Percentiles rank a stretch among this genome's conserved stretches.
Conservation (phyloP, 2,797 vertebrate genomes). For the Sebastiscus tertius region DNA sequence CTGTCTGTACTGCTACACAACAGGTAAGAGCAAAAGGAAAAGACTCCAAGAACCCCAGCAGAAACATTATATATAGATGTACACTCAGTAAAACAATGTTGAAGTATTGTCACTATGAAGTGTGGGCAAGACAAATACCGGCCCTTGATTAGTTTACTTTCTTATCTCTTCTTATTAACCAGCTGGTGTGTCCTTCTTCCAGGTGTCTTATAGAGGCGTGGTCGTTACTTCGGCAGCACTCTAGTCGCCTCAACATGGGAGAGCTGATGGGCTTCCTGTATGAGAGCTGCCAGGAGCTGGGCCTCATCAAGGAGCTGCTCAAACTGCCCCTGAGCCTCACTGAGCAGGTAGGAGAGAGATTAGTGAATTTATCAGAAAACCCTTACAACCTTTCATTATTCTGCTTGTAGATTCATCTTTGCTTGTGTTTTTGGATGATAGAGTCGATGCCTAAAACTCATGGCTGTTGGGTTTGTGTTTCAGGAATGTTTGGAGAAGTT, state of each 20-base stretch:
- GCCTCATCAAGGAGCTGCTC: conserved; percentile 92
- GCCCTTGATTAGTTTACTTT: not conserved
- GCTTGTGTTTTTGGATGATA: not conserved
- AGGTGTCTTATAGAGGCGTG: conserved; percentile 95
- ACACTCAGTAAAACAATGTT: not conserved
- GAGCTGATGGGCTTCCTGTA: conserved; percentile 89
- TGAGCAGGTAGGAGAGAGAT: conserved; percentile 86
- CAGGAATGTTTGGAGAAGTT: conserved; percentile 93
- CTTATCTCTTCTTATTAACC: not conserved
- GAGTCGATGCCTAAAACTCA: not conserved
- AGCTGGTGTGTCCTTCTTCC: not conserved
- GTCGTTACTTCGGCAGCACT: conserved; percentile 88
- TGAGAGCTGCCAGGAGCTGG: conserved; percentile 91
- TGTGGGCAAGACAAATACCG: not conserved
- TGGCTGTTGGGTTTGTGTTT: conserved; percentile 33
- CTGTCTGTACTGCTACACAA: conserved; percentile 92
- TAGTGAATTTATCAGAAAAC: not conserved
- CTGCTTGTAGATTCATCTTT: not conserved
- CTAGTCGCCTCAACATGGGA: conserved; percentile 83
- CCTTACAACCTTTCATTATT: not conserved
- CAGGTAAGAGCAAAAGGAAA: conserved; percentile 76
- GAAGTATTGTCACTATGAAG: not conserved
- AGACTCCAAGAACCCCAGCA: too few relatives aligned
- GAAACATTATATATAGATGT: not conserved
- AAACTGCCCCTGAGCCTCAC: conserved; percentile 89